Percentiles rank a stretch among this genome's conserved stretches.
These are phyloP conservation scores for Andrena cerasifolii DNA, from an alignment of 1,140 invertebrate genomes.

Conservation along the genomic window DNA sequence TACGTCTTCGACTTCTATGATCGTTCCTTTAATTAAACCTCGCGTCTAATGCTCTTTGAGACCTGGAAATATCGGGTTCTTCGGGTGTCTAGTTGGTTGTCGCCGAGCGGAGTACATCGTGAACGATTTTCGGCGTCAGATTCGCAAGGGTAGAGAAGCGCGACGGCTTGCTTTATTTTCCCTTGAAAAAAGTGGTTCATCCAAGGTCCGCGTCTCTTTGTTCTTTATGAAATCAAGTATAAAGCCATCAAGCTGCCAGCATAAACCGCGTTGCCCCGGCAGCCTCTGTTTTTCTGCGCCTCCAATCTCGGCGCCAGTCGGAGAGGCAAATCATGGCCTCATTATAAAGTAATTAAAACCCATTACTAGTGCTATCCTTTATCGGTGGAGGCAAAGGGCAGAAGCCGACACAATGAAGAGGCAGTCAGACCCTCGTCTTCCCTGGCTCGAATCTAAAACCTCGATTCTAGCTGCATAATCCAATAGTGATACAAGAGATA, in stretches of 20 bases:
- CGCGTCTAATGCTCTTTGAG: background rate
- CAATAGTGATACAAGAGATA: slow-evolving; percentile 70
- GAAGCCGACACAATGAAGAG: slow-evolving; percentile 77
- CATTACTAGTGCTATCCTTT: slow-evolving; percentile 82
- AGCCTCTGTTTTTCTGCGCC: slow-evolving; percentile 52
- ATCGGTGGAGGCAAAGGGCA: slow-evolving; percentile 72
- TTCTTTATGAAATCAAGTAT: slow-evolving; percentile 62
- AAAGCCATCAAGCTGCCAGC: slow-evolving; percentile 67
- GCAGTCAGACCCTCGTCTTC: slow-evolving; percentile 80
- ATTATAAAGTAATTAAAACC: slow-evolving; percentile 83
- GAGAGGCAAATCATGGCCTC: slow-evolving; percentile 79
- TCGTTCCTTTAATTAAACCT: background rate
- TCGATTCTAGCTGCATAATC: slow-evolving; percentile 71
- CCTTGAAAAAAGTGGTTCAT: slow-evolving; percentile 37
- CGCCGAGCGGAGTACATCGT: background rate
- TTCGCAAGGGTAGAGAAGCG: background rate
- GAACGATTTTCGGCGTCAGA: background rate
- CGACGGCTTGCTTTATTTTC: background rate
- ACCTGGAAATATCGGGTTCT: background rate
- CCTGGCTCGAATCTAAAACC: slow-evolving; percentile 64
- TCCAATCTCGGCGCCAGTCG: slow-evolving; percentile 73
- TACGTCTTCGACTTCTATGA: background rate
- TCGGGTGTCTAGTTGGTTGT: background rate
- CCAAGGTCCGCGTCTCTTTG: slow-evolving; percentile 43
- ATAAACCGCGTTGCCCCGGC: slow-evolving; percentile 51